Base-by-base conservation (phyloP, 2,888 invertebrate species). In the Artemia sinica region DNA sequence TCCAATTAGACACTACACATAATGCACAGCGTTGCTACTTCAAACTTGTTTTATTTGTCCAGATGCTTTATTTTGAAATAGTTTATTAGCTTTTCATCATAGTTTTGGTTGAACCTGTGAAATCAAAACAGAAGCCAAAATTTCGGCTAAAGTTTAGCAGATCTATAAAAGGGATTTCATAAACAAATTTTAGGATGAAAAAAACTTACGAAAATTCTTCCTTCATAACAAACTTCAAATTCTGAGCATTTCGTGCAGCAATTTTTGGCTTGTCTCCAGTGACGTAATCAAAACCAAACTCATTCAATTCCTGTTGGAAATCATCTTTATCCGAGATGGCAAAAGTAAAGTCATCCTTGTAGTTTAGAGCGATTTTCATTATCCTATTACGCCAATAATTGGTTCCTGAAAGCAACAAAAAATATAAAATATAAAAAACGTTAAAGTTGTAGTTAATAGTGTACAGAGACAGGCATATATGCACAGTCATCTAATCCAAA, bases 321-420 rank as follows among this genome's bases (percentile, higher is more conserved):
- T 95, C 93, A 75, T 91, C 91, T 78, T 89, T 91, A 77, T 89
- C 86, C 78, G 93, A 88, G 73, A 99, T 83, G 2, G 95, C 95
- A 81, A 96, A 98, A 73, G 81, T 85, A 58, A 88, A 83, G 66
- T 83, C 82, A 50, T 82, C 82, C 66, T 82, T 77, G 76, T 84
- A 82, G 72, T 85, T 83, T 77, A 89, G 84, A 71, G 88, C 89
- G 12, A 90, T 87, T 81, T 96, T 96, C 74, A 96, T 84, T 68
- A 96, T 86, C 73, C 96, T 86, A 81, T 96, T 96, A 75, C 95
- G 87, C 96, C 97, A 98, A 82, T 98, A 98, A 81, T 98, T 96
- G 68, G 96, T 95, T 67, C 93, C 81, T 80, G 70, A 50, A 41
- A 41, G 41, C 41, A 41, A 41, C 41, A 41, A 41, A 3, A 41